Conservation (phyloP, 64 coral and sea anemone genomes). For the Porites australiensis region DNA sequence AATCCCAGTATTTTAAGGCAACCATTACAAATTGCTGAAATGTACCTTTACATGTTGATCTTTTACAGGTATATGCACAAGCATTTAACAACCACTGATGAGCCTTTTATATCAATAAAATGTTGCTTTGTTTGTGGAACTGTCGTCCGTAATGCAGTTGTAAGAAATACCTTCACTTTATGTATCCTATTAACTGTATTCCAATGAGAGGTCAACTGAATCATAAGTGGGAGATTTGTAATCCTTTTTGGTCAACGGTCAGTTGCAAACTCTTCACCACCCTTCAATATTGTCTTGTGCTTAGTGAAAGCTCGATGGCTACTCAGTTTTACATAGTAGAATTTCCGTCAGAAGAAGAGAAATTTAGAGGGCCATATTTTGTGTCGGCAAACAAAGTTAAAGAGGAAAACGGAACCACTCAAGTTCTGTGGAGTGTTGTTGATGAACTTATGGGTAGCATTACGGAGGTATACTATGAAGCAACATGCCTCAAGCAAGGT, state of each 20-base stretch:
- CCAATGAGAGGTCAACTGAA: background rate
- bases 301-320: background rate
- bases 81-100: background rate
- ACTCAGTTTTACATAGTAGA: slow-evolving; percentile 3
- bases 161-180: background rate
- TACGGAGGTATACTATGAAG: slow-evolving; percentile 27
- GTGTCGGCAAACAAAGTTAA: slow-evolving; percentile 21
- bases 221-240: slow-evolving; percentile 2
- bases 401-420: slow-evolving; percentile 3
- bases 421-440: slow-evolving; percentile 46
- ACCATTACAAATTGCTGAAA: background rate
- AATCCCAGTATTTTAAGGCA: too few relatives aligned
- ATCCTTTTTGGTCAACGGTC: background rate
- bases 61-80: background rate
- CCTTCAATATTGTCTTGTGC: background rate
- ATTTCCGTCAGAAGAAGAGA: slow-evolving; percentile 21
- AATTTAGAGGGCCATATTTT: slow-evolving; percentile 29
- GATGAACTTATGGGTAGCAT: slow-evolving; percentile 5
- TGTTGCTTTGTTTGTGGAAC: slow-evolving; percentile 19
- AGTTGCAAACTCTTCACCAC: slow-evolving; percentile 1
- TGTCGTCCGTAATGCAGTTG: background rate
- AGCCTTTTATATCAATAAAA: background rate
- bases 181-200: background rate
- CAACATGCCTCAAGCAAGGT: background rate
- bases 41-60: background rate